phyloP scores from a whole-genome alignment of 2,797 vertebrate genomes.

The Poecilia wingei region DNA sequence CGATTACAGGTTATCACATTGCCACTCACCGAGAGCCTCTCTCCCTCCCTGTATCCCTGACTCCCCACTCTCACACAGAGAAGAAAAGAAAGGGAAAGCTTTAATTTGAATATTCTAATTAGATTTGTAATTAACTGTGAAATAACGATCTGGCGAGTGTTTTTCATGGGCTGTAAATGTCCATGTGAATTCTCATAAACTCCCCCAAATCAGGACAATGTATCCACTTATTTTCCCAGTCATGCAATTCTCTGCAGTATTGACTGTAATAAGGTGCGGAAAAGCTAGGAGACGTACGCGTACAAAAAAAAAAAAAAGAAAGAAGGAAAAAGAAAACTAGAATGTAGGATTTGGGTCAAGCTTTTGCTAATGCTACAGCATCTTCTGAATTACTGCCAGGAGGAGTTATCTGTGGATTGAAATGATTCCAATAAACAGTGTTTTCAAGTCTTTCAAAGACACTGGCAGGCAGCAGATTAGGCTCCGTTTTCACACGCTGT shows the following conservation, averaged over 20 bases:
- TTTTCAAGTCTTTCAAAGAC: conserved; percentile 51
- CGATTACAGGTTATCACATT: conserved; percentile 89
- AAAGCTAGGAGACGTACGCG: conserved; percentile 38
- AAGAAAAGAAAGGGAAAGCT: conserved; percentile 77
- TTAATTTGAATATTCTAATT: conserved; percentile 88
- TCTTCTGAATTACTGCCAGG: conserved; percentile 54
- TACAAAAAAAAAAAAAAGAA: conserved; percentile 58
- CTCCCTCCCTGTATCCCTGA: conserved; percentile 59
- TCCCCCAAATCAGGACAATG: conserved; percentile 72
- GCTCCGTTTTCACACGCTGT: conserved; percentile 58
- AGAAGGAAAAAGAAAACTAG: conserved; percentile 24
- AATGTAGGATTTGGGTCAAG: conserved; percentile 69
- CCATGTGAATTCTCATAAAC: conserved; percentile 76
- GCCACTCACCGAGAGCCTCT: conserved; percentile 82
- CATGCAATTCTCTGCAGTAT: conserved; percentile 64
- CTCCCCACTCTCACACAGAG: conserved; percentile 71
- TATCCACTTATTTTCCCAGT: conserved; percentile 64
- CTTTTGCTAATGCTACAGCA: conserved; percentile 58
- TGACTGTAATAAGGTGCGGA: conserved; percentile 58
- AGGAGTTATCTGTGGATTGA: conserved; percentile 47
- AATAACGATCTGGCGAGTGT: conserved; percentile 81
- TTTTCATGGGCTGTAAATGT: conserved; percentile 78
- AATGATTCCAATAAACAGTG: conserved; percentile 45
- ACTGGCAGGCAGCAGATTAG: conserved; percentile 45
- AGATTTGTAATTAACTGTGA: conserved; percentile 86